A percentile compares a stretch with the other conserved stretches of the same genome.
phyloP scores from a whole-genome alignment of 2,797 vertebrate genomes.

The Parauchenoglanis ngamensis region DNA sequence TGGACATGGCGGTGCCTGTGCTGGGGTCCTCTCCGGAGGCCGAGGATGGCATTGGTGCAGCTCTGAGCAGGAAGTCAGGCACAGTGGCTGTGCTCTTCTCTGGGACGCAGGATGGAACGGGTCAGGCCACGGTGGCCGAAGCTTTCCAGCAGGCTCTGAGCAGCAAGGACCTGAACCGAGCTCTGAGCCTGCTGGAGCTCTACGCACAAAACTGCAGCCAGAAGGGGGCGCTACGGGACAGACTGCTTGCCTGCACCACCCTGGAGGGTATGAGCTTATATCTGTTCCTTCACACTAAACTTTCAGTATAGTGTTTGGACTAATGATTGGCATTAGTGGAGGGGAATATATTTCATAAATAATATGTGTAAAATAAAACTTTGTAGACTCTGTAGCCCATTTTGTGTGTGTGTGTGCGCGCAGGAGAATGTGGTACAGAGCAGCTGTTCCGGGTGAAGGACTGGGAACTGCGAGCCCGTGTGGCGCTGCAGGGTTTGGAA shows the following conservation, averaged over 20 bases:
- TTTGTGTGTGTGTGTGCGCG: background rate
- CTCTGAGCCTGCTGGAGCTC: constrained; percentile 81
- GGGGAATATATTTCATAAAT: background rate
- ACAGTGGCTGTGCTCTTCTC: constrained; percentile 79
- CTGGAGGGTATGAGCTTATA: constrained; percentile 78
- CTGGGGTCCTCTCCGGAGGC: constrained; percentile 53
- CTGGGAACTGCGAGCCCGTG: constrained; percentile 77
- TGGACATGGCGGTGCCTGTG: constrained; percentile 81
- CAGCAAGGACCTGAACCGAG: constrained; percentile 77
- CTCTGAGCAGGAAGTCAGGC: constrained; percentile 78
- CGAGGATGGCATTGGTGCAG: constrained; percentile 61
- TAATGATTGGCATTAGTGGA: background rate
- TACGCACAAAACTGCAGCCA: constrained; percentile 78
- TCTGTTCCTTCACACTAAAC: background rate
- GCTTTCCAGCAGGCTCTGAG: constrained; percentile 84
- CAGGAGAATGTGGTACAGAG: constrained; percentile 75
- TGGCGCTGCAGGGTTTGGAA: constrained; percentile 82
- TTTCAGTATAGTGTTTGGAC: background rate
- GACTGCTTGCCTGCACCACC: constrained; percentile 83
- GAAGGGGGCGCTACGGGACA: constrained; percentile 78
- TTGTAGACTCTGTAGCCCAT: too few species aligned
- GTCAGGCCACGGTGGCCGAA: constrained; percentile 74
- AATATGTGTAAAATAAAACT: background rate
- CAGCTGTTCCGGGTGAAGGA: constrained; percentile 86
- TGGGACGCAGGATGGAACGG: constrained; percentile 77